Evolutionary conservation across 2,888 invertebrate genomes (phyloP), one percentile per base, ranked within the genome.

Genomic region (Prosopocoilus inquinatus): DNA sequence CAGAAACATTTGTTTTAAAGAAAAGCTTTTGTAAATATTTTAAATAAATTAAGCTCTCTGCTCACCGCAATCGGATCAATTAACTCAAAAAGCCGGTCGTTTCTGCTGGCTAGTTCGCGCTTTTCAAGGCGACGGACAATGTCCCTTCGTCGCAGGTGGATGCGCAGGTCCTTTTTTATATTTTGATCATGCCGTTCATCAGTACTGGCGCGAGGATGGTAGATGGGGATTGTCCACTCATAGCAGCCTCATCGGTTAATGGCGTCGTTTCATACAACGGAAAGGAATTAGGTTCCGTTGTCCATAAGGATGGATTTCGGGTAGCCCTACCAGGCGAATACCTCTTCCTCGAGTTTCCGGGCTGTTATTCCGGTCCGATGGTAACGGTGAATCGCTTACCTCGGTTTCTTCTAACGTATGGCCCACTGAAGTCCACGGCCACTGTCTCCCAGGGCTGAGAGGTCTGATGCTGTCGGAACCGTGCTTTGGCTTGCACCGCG

Each of bases 201-300:
- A 3, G 64, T 62, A 44, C 64, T 67, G 1, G 64, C 65, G 16
- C 52, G 50, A 2, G 65, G 64, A 41, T 67, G 65, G 46, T 65
- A 65, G 0, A 58, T 54, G 0, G 67, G 55, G 0, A 63, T 69
- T 0, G 63, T 63, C 63, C 65, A 67, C 1, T 50, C 49, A 3
- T 34, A 11, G 1, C 13, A n/a, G 3, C 57, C 53, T 58, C 64
- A 65, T 9, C 55, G 28, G 1, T 47, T 13, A 11, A 53, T 46
- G 3, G 58, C 58, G 9, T 47, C 49, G 15, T 46, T 32, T 60
- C 58, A 35, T 2, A 36, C 1, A 2, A 34, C 1, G 46, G 50
- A 8, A 20, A 35, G 36, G 58, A 53, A 53, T 13, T 54, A 34
- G 5, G 53, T 35, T 2, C 59, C 28, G 62, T 61, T 61, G 43